phyloP scores from a whole-genome alignment of 1,140 invertebrate genomes.

The Dufourea novaeangliae region DNA sequence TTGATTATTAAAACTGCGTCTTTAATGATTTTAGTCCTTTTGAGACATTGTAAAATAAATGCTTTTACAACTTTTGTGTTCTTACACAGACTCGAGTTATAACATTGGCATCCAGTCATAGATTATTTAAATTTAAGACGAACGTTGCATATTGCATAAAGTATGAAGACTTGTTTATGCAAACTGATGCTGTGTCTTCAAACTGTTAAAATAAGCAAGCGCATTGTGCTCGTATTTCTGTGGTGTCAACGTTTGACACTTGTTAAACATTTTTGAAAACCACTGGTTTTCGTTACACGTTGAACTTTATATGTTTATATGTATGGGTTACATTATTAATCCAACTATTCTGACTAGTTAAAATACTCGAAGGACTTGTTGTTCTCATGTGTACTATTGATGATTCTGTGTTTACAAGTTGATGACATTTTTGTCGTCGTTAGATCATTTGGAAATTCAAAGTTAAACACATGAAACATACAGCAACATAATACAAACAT shows the following conservation, averaged over 20 bases:
- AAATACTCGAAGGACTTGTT: constrained; percentile 4
- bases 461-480: not conserved
- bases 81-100: constrained; percentile 19
- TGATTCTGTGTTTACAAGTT: constrained; percentile 1
- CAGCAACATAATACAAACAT: constrained; percentile 11
- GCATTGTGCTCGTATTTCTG: not conserved
- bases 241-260: constrained; percentile 9
- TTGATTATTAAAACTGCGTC: constrained; percentile 26
- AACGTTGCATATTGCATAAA: constrained; percentile 32
- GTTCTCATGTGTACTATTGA: not conserved
- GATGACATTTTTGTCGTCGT: constrained; percentile 1
- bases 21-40: constrained; percentile 41
- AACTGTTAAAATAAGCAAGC: constrained; percentile 11
- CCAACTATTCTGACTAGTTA: not conserved
- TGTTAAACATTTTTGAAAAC: constrained; percentile 13
- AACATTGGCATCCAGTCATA: constrained; percentile 20
- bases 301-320: not conserved
- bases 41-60: constrained; percentile 50
- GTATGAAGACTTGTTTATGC: constrained; percentile 37
- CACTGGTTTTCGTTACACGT: constrained; percentile 29
- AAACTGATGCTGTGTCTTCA: constrained; percentile 14
- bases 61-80: constrained; percentile 38
- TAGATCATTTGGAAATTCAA: not conserved
- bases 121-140: constrained; percentile 7
- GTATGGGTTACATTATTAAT: not conserved